Conservation (phyloP, 2,113 vertebrate genomes). For the Coptodon bakossiorum region DNA sequence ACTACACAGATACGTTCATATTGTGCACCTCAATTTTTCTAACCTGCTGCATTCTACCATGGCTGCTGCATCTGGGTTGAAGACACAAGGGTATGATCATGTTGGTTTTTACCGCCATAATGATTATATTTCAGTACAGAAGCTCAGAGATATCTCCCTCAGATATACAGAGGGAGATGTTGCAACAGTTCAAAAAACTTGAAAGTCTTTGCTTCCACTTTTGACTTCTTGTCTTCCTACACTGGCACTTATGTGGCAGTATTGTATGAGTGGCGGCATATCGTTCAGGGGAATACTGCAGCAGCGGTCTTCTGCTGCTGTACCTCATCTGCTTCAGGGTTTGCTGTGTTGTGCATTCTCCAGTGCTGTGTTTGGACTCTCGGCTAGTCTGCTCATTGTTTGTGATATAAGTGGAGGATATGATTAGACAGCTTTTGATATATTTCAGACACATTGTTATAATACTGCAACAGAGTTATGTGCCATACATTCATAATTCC, state of each 20-base stretch:
- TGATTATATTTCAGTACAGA: neutral
- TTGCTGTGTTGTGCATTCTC: neutral
- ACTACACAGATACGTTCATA: neutral
- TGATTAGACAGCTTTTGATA: neutral
- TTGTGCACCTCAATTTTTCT: neutral
- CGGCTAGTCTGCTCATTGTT: neutral
- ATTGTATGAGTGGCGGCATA: neutral
- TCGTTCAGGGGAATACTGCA: neutral
- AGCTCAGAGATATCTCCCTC: neutral
- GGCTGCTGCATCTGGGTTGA: neutral
- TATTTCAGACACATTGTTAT: neutral
- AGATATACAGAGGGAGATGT: neutral
- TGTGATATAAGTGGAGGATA: neutral
- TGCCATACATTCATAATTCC: neutral
- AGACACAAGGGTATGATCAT: fast-evolving
- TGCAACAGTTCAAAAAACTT: neutral
- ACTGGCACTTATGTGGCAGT: neutral
- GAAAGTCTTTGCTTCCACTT: neutral
- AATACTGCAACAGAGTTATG: neutral
- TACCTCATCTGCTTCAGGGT: neutral
- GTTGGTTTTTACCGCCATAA: neutral
- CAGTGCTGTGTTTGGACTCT: neutral
- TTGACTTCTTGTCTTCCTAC: neutral
- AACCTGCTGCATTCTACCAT: neutral
- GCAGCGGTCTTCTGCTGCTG: neutral